Percentiles rank a stretch among this genome's conserved stretches.
These are phyloP conservation scores for Actias luna DNA, from an alignment of 2,888 invertebrate genomes.

Conservation along the genomic window DNA sequence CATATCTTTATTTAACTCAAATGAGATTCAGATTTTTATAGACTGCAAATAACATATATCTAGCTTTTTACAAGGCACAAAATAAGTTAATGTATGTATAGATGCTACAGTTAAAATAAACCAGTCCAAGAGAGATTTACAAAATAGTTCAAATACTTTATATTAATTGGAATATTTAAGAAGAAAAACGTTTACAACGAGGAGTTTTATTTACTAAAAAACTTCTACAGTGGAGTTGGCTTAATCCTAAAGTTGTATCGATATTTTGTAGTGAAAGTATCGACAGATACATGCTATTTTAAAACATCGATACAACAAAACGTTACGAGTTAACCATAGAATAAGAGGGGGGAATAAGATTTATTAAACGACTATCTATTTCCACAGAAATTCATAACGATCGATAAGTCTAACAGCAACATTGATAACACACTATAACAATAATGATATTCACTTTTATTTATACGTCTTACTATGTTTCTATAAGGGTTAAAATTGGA, in stretches of 20 bases:
- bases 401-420: slow-evolving; percentile 48
- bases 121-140: background rate
- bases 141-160: background rate
- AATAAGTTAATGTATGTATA: slow-evolving; percentile 40
- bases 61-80: slow-evolving; percentile 71
- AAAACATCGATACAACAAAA: slow-evolving; percentile 47
- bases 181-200: background rate
- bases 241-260: slow-evolving; percentile 17
- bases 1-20: slow-evolving; percentile 31
- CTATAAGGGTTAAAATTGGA: slow-evolving; percentile 41
- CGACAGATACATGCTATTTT: slow-evolving; percentile 12
- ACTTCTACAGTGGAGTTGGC: slow-evolving; percentile 30
- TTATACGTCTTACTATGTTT: slow-evolving; percentile 54
- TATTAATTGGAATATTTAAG: background rate
- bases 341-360: slow-evolving; percentile 56
- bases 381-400: slow-evolving; percentile 37
- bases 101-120: background rate
- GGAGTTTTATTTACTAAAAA: slow-evolving; percentile 16
- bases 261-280: slow-evolving; percentile 9
- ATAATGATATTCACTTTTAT: slow-evolving; percentile 65
- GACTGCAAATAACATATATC: slow-evolving; percentile 44
- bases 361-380: slow-evolving; percentile 55
- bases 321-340: slow-evolving; percentile 57
- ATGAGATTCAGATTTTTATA: slow-evolving; percentile 32
- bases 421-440: slow-evolving; percentile 55